A percentile compares a stretch with the other conserved stretches of the same genome.
Evolutionary conservation across 2,113 vertebrate species (phyloP).

Genomic region (Thalassarche chlororhynchos): DNA sequence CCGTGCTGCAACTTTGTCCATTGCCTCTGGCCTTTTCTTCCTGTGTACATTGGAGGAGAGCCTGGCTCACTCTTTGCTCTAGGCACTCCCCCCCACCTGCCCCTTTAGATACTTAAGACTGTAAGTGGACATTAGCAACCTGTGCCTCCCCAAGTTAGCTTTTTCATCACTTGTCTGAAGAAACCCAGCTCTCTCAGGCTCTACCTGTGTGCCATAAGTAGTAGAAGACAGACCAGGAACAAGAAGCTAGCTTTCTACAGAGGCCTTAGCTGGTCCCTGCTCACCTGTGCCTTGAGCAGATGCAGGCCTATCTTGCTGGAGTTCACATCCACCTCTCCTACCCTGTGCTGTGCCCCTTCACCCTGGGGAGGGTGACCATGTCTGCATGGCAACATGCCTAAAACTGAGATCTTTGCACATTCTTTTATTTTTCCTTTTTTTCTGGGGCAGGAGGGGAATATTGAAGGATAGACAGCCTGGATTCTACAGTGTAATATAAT

Average conservation of each 20-base stretch:
- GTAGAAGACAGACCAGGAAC: neutral
- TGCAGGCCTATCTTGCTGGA: neutral
- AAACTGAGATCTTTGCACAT: neutral
- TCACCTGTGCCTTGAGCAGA: neutral
- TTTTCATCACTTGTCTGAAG: neutral
- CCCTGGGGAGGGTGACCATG: neutral
- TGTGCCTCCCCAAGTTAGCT: fast-evolving
- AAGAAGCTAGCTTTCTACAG: neutral
- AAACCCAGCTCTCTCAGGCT: neutral
- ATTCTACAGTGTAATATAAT: neutral
- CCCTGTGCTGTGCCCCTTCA: neutral
- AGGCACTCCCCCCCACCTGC: fast-evolving
- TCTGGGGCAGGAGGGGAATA: fast-evolving
- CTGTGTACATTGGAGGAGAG: neutral
- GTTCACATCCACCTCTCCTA: neutral
- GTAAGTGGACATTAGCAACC: neutral
- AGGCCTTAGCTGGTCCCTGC: neutral
- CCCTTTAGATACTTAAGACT: neutral
- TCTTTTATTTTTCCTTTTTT: neutral
- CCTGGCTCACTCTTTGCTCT: neutral
- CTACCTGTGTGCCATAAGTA: neutral
- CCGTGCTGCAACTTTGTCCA: neutral
- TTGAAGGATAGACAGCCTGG: neutral
- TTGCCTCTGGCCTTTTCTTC: neutral
- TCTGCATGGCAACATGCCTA: neutral